Percentiles rank a stretch among this genome's conserved stretches.
These are phyloP conservation scores for Allobates femoralis DNA, from an alignment of 2,797 vertebrate species.

Conservation along the genomic window DNA sequence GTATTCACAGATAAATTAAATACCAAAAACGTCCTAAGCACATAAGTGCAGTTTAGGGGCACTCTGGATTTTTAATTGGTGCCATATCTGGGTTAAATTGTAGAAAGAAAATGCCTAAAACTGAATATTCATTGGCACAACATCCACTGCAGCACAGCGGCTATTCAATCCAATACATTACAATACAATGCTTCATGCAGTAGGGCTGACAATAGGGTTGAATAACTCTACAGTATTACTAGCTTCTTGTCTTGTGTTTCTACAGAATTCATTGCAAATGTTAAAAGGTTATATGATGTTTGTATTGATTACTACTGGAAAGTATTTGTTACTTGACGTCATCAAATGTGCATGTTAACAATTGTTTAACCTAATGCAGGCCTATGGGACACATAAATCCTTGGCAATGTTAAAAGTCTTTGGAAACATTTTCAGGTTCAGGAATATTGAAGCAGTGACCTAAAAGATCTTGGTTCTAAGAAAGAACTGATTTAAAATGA, in stretches of 20 bases:
- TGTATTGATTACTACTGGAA: constrained; percentile 13
- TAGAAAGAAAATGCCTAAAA: not conserved
- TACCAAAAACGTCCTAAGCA: not conserved
- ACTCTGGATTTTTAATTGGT: not conserved
- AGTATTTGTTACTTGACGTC: not conserved
- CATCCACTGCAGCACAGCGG: too few species aligned
- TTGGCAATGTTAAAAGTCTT: too few species aligned
- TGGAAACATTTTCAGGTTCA: not conserved
- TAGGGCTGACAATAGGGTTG: not conserved
- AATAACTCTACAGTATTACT: not conserved
- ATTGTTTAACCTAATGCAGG: not conserved
- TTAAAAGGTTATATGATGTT: constrained; percentile 7
- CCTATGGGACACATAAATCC: not conserved
- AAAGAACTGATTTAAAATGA: not conserved
- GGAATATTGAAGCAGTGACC: not conserved
- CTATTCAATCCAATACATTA: not conserved
- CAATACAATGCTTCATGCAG: not conserved
- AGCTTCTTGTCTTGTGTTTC: not conserved
- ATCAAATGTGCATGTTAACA: not conserved
- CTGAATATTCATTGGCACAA: not conserved
- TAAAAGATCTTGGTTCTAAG: not conserved
- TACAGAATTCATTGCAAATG: not conserved
- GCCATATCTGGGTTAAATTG: constrained; percentile 8
- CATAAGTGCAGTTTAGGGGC: not conserved
- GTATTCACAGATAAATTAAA: constrained; percentile 16